Evolutionary conservation across 2,113 vertebrate genomes (phyloP).

Genomic region (Canis aureus): DNA sequence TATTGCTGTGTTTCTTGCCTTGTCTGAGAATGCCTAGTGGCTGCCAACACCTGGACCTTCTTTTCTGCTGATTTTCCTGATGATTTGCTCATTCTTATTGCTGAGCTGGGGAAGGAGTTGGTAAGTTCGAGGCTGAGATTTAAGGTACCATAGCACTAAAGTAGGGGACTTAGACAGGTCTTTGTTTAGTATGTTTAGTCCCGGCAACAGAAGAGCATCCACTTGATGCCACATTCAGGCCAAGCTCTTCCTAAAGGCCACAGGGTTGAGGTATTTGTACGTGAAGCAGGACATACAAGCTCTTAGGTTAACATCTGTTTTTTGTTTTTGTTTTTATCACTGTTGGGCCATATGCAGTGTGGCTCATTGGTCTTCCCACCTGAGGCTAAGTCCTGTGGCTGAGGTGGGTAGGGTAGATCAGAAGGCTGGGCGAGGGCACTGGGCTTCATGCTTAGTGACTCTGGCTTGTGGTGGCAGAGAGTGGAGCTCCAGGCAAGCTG

Average conservation of each 20-base stretch:
- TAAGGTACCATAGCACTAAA: neutral
- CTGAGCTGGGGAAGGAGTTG: neutral
- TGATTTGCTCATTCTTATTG: constrained; percentile 10
- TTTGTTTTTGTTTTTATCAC: neutral
- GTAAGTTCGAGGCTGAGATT: neutral
- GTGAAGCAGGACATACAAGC: neutral
- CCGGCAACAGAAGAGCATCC: fast-evolving
- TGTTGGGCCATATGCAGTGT: neutral
- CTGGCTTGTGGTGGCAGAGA: neutral
- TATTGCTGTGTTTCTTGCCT: neutral
- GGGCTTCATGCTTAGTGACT: neutral
- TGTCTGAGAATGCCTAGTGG: neutral
- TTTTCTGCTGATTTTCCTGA: neutral
- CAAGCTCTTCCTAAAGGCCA: neutral
- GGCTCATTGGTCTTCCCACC: neutral
- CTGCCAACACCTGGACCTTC: neutral
- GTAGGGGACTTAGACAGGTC: neutral
- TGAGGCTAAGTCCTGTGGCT: neutral
- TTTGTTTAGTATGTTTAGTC: neutral
- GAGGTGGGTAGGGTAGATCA: neutral
- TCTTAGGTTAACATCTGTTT: neutral
- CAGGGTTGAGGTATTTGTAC: neutral
- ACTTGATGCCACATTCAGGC: neutral
- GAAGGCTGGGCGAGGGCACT: neutral
- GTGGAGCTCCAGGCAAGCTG: neutral